Percentiles rank a stretch among this genome's conserved stretches.
These are phyloP conservation scores for Leptopilina clavipes DNA, from an alignment of 1,140 invertebrate species.

Conservation along the genomic window DNA sequence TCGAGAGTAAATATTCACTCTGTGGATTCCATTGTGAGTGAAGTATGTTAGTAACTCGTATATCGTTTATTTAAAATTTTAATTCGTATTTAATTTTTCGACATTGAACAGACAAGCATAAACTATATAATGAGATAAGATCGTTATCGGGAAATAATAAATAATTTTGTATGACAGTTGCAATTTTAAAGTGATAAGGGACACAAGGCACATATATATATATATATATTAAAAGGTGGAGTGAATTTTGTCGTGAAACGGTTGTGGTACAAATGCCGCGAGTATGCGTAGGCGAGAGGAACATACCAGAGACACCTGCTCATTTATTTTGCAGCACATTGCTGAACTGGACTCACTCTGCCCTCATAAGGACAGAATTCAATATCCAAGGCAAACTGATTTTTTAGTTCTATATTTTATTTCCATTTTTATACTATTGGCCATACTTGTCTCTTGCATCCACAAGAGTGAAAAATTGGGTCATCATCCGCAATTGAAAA, in stretches of 20 bases:
- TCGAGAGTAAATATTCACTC: no score
- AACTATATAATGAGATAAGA: not conserved
- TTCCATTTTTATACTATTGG: not conserved
- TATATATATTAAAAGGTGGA: no score
- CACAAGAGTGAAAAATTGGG: no score
- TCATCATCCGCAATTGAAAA: no score
- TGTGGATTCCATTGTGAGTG: no score
- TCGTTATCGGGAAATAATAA: slow-evolving; percentile 15
- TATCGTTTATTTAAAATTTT: no score
- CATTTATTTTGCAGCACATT: slow-evolving; percentile 32
- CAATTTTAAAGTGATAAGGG: not conserved
- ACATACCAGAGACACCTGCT: slow-evolving; percentile 29
- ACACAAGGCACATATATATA: not conserved
- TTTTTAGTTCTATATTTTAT: not conserved
- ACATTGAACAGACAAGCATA: not conserved
- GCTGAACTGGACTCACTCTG: not conserved
- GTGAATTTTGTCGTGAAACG: slow-evolving; percentile 14
- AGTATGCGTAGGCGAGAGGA: slow-evolving; percentile 26
- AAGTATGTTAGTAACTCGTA: no score
- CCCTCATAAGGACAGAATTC: slow-evolving; percentile 13
- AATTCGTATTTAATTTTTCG: no score
- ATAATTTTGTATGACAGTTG: slow-evolving; percentile 1
- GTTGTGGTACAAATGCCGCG: not conserved
- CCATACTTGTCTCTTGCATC: no score
- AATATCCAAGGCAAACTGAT: slow-evolving; percentile 22